Conservation (phyloP, 2,113 vertebrate species). For the Camelus dromedarius region DNA sequence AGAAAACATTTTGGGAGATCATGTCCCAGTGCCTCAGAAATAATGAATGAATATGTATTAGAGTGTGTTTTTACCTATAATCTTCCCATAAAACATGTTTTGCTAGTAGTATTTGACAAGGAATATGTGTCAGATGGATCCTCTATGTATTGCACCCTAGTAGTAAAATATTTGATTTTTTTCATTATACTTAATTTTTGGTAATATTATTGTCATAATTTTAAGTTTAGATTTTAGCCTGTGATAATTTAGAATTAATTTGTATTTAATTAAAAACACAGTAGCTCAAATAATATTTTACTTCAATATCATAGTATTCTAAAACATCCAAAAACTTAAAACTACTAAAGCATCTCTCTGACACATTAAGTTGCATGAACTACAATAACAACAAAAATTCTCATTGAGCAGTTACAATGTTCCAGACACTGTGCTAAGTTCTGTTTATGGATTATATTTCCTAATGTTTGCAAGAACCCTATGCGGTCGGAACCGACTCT, state of each 20-base stretch:
- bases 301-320: conserved; percentile 31
- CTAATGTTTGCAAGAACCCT: not conserved
- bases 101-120: not conserved
- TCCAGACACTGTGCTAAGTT: not conserved
- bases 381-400: not conserved
- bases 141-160: not conserved
- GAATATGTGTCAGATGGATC: not conserved
- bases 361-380: not conserved
- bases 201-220: not conserved
- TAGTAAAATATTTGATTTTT: conserved; percentile 9
- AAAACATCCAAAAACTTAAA: not conserved
- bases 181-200: conserved; percentile 26
- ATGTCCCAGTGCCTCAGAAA: not conserved
- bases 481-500: not conserved
- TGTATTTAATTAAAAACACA: conserved; percentile 33
- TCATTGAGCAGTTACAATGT: not conserved
- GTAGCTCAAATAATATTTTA: not conserved
- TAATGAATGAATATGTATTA: not conserved
- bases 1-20: not conserved
- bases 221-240: conserved; percentile 35
- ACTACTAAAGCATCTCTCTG: not conserved
- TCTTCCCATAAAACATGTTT: not conserved
- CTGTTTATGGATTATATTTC: not conserved
- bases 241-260: not conserved
- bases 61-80: not conserved